Evolutionary conservation across 2,888 invertebrate species (phyloP), one percentile per base, ranked within the genome.

Genomic region (Pristionchus fissidentatus): DNA sequence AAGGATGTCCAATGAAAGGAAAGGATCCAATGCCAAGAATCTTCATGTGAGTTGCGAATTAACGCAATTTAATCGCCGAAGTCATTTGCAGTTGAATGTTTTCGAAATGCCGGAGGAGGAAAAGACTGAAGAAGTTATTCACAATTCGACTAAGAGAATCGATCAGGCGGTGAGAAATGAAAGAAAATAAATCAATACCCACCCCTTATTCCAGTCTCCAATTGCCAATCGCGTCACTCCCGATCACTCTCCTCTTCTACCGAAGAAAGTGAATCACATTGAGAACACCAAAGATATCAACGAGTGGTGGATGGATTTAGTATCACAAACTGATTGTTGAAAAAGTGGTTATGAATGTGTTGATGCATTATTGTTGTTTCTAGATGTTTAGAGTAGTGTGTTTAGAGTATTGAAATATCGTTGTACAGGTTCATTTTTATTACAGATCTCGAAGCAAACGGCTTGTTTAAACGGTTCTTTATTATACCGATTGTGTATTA

Each of bases 51-150:
- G 49, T 75, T 29, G 1, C n/a, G 2, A 15, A 38, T 22, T 38
- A n/a, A 1, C 15, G 1, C 0, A 19, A 32, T 79, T 57, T 7
- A 10, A 29, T 22, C 10, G 35, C 49, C 60, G 60, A 32, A 3
- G 41, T 38, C 10, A 35, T 46, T 84, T 90, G 81, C 86, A 91
- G 89, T 83, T 91, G 29, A 88, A 89, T 73, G 89, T 90, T n/a
- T 90, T 89, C 83, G 90, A 91, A 38, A 85, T 91, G 55, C 89
- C 91, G 3, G 90, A 91, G 52, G 91, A 91, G 49, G 91, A 91
- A 83, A 84, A 84, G 22, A 85, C 85, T 10, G 91, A 91, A 84
- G 91, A 91, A n/a, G 84, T 22, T 15, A 26, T 26, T 2, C 5
- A 15, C 13, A 22, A 19, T 13, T 43, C 82, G 1, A 46, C 22